Evolutionary conservation across 2,888 invertebrate genomes (phyloP).

Genomic region (Troglohyphantes excavatus): DNA sequence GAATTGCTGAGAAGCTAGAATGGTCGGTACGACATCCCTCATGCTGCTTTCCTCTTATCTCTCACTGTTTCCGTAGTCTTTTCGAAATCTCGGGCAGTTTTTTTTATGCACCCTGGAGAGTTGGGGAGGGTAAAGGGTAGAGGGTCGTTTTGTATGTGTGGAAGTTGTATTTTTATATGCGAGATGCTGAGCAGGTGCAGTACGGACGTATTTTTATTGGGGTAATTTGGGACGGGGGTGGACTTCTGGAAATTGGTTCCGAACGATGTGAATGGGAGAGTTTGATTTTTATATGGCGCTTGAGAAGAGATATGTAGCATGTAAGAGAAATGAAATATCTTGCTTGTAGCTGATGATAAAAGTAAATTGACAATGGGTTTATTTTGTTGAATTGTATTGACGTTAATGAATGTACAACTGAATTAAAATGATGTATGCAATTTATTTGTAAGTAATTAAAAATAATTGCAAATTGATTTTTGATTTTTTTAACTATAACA

Average conservation of each 20-base stretch:
- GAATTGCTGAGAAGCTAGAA: constrained; percentile 66
- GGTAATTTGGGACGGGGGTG: constrained; percentile 24
- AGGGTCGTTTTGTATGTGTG: neutral
- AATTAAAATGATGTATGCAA: too few species aligned
- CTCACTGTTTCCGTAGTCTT: constrained; percentile 60
- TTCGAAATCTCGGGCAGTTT: constrained; percentile 27
- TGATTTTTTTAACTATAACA: too few species aligned
- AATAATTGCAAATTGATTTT: too few species aligned
- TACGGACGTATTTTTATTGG: constrained; percentile 28
- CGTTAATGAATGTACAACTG: too few species aligned
- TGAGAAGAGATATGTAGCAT: neutral
- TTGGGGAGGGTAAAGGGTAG: constrained; percentile 26
- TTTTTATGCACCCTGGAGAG: constrained; percentile 39
- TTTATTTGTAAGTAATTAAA: too few species aligned
- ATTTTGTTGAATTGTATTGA: too few species aligned
- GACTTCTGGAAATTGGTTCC: neutral
- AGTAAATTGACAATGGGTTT: too few species aligned
- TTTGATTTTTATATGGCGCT: constrained; percentile 20
- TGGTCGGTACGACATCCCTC: constrained; percentile 67
- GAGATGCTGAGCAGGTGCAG: constrained; percentile 69
- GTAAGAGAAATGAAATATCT: too few species aligned
- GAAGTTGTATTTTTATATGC: constrained; percentile 51
- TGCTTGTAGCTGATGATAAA: too few species aligned
- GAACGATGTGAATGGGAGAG: neutral
- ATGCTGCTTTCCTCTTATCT: constrained; percentile 53